Evolutionary conservation across 2,797 vertebrate species (phyloP).

Genomic region (Sebastes miniatus): DNA sequence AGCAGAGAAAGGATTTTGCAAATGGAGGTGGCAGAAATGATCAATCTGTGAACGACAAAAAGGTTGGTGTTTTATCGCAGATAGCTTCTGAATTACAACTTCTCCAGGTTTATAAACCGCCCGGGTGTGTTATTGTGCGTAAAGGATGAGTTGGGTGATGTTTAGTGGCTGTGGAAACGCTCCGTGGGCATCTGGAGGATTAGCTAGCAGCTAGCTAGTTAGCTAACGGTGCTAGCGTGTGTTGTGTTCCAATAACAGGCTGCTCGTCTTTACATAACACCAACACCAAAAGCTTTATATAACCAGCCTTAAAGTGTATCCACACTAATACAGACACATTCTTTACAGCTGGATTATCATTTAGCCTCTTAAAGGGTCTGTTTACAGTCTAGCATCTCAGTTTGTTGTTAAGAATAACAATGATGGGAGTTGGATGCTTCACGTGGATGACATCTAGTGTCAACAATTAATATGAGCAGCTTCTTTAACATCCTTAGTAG

Average conservation of each 20-base stretch:
- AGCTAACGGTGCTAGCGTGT: slow-evolving; percentile 55
- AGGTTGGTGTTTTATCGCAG: slow-evolving; percentile 48
- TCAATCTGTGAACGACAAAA: slow-evolving; percentile 47
- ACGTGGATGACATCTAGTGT: neutral
- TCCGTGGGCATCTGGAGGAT: slow-evolving; percentile 16
- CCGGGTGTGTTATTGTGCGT: fast-evolving
- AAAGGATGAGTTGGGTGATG: neutral
- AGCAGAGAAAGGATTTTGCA: slow-evolving; percentile 70
- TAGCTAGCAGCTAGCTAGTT: slow-evolving; percentile 37
- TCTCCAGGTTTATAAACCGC: fast-evolving
- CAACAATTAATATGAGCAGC: neutral
- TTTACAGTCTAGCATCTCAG: neutral
- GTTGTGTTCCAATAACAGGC: slow-evolving; percentile 15
- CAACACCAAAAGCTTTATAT: neutral
- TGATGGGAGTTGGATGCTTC: neutral
- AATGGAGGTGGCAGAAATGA: slow-evolving; percentile 67
- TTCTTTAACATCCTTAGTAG: neutral
- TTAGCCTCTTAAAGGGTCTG: fast-evolving
- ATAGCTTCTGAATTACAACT: fast-evolving
- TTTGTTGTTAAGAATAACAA: neutral
- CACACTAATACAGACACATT: too few species aligned
- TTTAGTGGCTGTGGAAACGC: neutral
- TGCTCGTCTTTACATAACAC: neutral
- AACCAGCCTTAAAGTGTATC: neutral
- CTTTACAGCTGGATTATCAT: neutral